Percentiles rank a stretch among this genome's conserved stretches.
Conservation (phyloP, 2,888 invertebrate genomes). For the Leptodirus hochenwartii region DNA sequence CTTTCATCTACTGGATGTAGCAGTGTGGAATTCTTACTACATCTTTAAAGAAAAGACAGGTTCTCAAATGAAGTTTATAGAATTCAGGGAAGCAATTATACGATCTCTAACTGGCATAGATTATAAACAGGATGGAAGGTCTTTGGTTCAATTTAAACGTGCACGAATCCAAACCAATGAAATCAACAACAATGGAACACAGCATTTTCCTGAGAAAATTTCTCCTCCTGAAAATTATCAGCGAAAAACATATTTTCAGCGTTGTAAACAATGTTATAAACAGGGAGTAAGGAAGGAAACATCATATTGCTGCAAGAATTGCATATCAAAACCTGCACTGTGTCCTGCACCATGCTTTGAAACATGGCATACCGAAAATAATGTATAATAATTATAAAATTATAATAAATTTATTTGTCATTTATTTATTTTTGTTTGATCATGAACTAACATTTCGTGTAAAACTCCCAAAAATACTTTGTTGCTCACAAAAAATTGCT, state of each 20-base stretch:
- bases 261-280: slow-evolving; percentile 13
- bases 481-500: too few species aligned
- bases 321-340: slow-evolving; percentile 12
- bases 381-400: slow-evolving; percentile 13
- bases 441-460: slow-evolving; percentile 9
- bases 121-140: slow-evolving; percentile 13
- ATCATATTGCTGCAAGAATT: slow-evolving; percentile 12
- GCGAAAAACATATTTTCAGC: slow-evolving; percentile 13
- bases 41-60: slow-evolving; percentile 14
- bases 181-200: slow-evolving; percentile 12
- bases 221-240: slow-evolving; percentile 13
- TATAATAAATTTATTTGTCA: slow-evolving; percentile 11
- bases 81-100: slow-evolving; percentile 13
- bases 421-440: slow-evolving; percentile 11
- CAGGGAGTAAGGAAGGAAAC: slow-evolving; percentile 12
- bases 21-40: slow-evolving; percentile 17
- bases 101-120: slow-evolving; percentile 13
- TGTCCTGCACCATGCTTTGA: slow-evolving; percentile 10
- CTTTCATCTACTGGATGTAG: slow-evolving; percentile 17
- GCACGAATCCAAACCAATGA: slow-evolving; percentile 13
- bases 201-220: slow-evolving; percentile 13
- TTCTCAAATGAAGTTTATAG: slow-evolving; percentile 13
- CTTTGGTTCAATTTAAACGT: too few species aligned
- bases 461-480: slow-evolving; percentile 5
- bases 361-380: slow-evolving; percentile 11